Base-by-base conservation (phyloP, 2,797 vertebrate species). In the Galagoides demidoff region DNA sequence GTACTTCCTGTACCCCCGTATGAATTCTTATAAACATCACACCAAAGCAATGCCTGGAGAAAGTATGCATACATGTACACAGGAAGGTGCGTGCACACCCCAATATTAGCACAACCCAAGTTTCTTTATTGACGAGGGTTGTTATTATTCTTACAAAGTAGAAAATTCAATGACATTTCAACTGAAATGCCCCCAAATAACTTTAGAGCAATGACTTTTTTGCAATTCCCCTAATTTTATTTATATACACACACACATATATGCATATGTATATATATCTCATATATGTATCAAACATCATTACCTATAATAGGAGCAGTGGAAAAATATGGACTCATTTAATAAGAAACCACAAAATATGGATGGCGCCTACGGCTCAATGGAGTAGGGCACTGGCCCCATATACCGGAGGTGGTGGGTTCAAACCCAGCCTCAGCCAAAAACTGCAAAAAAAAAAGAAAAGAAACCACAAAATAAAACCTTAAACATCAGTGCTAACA, bases 111-210 rank as follows among this genome's bases (percentile, higher is more conserved):
- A 89, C 25, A 78, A 45, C 7, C 7, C 52, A 76, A 22, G 11
- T 83, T 88, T 55, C 78, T 63, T 70, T 85, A 81, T 1, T 94
- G 31, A 11, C 34, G 61, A 11, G n/a, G 37, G 6, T 61, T 61
- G 39, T 76, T 85, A 45, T 76, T 61, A 90, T 22, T 91, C 61
- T 84, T 45, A 93, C 22, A 37, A 66, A 73, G 7, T 57, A 74
- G 11, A 70, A 37, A 85, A 90, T 25, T 85, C 61, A 89, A 89
- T 82, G 37, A 74, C 79, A 89, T 83, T 85, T 78, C 71, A 86
- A 64, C 25, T 64, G 27, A 91, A 83, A 91, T 74, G 14, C 39
- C 87, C 39, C n/a, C 7, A 77, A 84, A 49, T 76, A 68, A 95
- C 13, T 27, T 77, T 45, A 37, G 63, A 94, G 45, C 93, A 95